These are phyloP conservation scores for Columbina picui DNA, from an alignment of 2,113 vertebrate species.

Conservation along the genomic window DNA sequence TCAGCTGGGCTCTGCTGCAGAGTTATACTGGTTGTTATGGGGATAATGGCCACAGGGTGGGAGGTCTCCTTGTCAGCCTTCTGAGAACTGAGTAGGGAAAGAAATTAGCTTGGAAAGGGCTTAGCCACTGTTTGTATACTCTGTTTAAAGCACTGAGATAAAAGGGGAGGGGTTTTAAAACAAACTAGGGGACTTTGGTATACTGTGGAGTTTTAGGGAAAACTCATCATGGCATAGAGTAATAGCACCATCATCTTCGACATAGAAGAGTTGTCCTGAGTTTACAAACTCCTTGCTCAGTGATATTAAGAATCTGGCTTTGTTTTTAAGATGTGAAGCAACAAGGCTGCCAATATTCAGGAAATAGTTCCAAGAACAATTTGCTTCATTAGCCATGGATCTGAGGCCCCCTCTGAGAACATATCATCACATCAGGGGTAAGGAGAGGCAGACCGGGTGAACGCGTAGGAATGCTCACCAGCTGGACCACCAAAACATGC, in stretches of 20 bases:
- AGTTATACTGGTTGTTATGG: neutral
- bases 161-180: neutral
- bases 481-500: constrained; percentile 25
- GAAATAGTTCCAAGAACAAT: constrained; percentile 1
- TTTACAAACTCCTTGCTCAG: neutral
- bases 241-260: neutral
- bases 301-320: neutral
- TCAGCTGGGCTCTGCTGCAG: accelerated
- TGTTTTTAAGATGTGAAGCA: neutral
- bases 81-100: neutral
- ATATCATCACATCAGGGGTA: neutral
- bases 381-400: constrained; percentile 20
- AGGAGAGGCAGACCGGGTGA: neutral
- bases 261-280: neutral
- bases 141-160: neutral
- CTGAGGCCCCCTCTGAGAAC: constrained; percentile 6
- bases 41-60: neutral
- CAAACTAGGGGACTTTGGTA: neutral
- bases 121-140: neutral
- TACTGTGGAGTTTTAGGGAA: neutral
- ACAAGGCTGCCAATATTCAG: neutral
- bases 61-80: neutral
- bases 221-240: accelerated
- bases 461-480: constrained; percentile 1
- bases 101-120: neutral